A percentile compares a stretch with the other conserved stretches of the same genome.
These are phyloP conservation scores for Tenebrosternarchus preto DNA, from an alignment of 2,113 vertebrate species.

Conservation along the genomic window DNA sequence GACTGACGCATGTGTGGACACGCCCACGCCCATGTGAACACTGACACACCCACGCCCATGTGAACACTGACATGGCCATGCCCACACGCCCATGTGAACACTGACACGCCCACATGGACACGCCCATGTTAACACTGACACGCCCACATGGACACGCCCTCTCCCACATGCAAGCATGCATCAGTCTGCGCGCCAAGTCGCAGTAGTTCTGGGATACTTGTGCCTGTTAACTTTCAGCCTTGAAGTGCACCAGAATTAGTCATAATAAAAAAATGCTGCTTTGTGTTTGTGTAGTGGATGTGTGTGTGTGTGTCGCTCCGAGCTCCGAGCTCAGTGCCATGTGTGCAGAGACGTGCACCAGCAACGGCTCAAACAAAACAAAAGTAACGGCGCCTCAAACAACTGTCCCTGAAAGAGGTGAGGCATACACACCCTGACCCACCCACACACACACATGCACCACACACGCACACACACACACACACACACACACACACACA, in stretches of 20 bases:
- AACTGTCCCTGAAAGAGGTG: constrained; percentile 79
- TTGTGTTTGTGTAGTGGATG: constrained; percentile 74
- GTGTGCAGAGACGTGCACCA: constrained; percentile 80
- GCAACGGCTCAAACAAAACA: constrained; percentile 63
- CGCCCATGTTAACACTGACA: neutral
- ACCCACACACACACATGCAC: neutral
- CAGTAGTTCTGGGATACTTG: neutral
- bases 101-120: neutral
- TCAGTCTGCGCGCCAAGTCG: too few relatives aligned
- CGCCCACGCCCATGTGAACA: neutral
- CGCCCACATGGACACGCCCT: too few relatives aligned
- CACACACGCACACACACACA: neutral
- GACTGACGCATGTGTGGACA: constrained; percentile 9
- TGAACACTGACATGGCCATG: too few relatives aligned
- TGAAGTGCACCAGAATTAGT: neutral
- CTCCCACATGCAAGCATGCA: too few relatives aligned
- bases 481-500: constrained; percentile 2
- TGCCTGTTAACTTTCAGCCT: neutral
- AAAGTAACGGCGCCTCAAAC: constrained; percentile 54
- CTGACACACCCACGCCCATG: too few relatives aligned
- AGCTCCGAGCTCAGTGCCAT: constrained; percentile 81
- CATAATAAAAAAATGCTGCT: constrained; percentile 66
- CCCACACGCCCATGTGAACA: too few relatives aligned
- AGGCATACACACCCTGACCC: constrained; percentile 50
- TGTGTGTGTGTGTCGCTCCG: constrained; percentile 74